Evolutionary conservation across 2,888 invertebrate species (phyloP).

Genomic region (Xestia c-nigrum): DNA sequence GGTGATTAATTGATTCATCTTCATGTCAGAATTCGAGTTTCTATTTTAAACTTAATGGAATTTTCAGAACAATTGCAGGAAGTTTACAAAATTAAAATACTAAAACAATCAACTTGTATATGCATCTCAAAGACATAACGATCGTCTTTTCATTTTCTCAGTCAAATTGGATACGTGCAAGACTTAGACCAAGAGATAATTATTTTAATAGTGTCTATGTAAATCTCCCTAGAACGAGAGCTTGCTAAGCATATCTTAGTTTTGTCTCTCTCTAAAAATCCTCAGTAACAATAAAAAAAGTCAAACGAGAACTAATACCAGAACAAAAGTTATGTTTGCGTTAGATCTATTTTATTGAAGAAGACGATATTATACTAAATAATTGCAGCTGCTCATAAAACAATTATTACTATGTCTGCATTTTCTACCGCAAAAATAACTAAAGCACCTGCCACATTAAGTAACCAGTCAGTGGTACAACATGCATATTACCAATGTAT

Average conservation of each 20-base stretch:
- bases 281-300: neutral
- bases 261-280: neutral
- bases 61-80: neutral
- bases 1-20: neutral
- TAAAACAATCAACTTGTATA: too few relatives aligned
- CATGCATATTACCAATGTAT: constrained; percentile 3
- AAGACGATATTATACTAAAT: neutral
- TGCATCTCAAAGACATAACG: too few relatives aligned
- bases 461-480: neutral
- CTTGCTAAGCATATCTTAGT: neutral
- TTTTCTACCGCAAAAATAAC: constrained; percentile 4
- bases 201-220: too few relatives aligned
- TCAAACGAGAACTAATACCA: neutral
- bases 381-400: neutral
- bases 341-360: too few relatives aligned
- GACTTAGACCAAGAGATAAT: neutral
- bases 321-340: too few relatives aligned
- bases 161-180: neutral
- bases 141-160: too few relatives aligned
- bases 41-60: neutral
- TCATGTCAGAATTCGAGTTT: neutral
- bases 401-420: neutral
- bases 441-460: constrained; percentile 17
- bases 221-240: neutral
- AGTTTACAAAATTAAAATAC: neutral